These are phyloP conservation scores for Spodoptera frugiperda DNA, from an alignment of 1,140 invertebrate genomes.

Conservation along the genomic window DNA sequence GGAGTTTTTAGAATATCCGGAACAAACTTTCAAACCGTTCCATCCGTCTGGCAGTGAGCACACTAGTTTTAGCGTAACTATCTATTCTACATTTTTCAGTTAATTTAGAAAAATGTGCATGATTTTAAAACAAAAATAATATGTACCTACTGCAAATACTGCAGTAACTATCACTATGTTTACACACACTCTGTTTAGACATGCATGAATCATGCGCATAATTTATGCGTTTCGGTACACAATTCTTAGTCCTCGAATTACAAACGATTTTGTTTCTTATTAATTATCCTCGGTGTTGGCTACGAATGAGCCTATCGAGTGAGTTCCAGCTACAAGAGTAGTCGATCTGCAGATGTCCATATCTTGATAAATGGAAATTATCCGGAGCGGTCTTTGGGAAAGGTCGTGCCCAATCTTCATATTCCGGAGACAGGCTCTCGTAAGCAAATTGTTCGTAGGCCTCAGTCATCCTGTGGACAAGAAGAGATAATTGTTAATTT, in stretches of 20 bases:
- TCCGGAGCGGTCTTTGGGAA: slow-evolving; percentile 83
- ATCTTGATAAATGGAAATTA: slow-evolving; percentile 88
- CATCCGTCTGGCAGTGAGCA: slow-evolving; percentile 19
- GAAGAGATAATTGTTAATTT: slow-evolving; percentile 12
- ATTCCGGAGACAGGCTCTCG: slow-evolving; percentile 78
- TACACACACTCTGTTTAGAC: neutral
- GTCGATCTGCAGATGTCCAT: slow-evolving; percentile 91
- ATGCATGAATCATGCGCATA: neutral
- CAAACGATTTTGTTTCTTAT: neutral
- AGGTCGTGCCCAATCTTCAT: slow-evolving; percentile 81
- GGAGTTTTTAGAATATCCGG: slow-evolving; percentile 30
- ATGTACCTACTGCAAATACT: slow-evolving; percentile 11
- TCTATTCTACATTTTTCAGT: slow-evolving; percentile 18
- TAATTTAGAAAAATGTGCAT: slow-evolving; percentile 12
- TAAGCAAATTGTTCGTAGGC: slow-evolving; percentile 81
- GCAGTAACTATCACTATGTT: neutral
- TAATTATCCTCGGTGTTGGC: slow-evolving; percentile 68
- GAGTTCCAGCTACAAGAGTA: slow-evolving; percentile 91
- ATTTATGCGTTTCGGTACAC: neutral
- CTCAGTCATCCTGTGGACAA: slow-evolving; percentile 73
- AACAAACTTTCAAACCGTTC: slow-evolving; percentile 34
- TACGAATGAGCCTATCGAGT: slow-evolving; percentile 88
- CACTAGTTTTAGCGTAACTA: neutral
- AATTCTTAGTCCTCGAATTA: neutral
- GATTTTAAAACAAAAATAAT: slow-evolving; percentile 15